Conservation (phyloP, 1,140 invertebrate species). For the Eupeodes corollae region DNA sequence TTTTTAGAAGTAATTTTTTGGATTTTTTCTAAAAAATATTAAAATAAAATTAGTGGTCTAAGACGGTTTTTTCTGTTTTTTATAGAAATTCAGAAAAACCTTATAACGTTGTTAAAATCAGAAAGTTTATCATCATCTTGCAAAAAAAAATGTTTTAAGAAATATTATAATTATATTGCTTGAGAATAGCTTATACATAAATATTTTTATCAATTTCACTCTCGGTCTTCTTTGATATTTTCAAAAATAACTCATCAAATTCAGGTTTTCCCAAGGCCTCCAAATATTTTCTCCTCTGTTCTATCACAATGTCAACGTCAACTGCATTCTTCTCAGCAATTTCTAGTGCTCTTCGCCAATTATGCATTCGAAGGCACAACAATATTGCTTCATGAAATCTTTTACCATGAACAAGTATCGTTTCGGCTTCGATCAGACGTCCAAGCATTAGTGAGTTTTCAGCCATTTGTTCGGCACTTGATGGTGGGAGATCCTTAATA, state of each 20-base stretch:
- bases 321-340: conserved; percentile 69
- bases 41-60: no score
- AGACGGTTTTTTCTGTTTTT: no score
- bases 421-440: conserved; percentile 68
- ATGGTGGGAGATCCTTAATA: conserved; percentile 40
- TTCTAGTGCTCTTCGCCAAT: conserved; percentile 81
- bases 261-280: conserved; percentile 62
- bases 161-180: no score
- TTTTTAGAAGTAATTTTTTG: no score
- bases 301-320: conserved; percentile 65
- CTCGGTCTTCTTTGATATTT: conserved; percentile 45
- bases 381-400: conserved; percentile 65
- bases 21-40: no score
- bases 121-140: no score
- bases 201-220: conserved; percentile 11
- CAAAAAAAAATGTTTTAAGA: no score
- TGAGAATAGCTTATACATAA: no score
- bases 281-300: conserved; percentile 64
- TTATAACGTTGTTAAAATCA: no score
- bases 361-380: conserved; percentile 69
- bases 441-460: conserved; percentile 71
- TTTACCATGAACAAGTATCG: conserved; percentile 66
- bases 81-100: no score
- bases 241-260: conserved; percentile 59
- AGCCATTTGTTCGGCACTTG: conserved; percentile 54